These are phyloP conservation scores for Ophioninae sp. DNA, from an alignment of 2,888 invertebrate species.

Conservation along the genomic window DNA sequence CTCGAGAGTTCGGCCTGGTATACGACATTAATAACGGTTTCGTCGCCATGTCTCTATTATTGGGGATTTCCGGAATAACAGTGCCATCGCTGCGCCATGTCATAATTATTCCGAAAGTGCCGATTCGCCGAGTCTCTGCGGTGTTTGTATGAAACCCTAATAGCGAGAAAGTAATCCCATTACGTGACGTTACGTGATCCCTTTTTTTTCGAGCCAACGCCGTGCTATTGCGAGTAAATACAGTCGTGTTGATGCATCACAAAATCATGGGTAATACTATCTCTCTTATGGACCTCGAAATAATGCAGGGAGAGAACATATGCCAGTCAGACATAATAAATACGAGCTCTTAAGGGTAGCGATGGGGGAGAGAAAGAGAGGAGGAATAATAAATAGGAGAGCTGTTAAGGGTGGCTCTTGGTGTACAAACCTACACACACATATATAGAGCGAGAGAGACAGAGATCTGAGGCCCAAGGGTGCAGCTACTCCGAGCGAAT, in stretches of 20 bases:
- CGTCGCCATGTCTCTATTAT: not conserved
- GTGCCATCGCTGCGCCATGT: not conserved
- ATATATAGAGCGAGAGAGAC: not conserved
- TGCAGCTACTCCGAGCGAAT: conserved; percentile 22
- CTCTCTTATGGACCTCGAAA: conserved; percentile 67
- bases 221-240: conserved; percentile 14
- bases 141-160: not conserved
- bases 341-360: conserved; percentile 52
- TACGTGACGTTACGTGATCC: conserved; percentile 45
- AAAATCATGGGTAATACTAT: conserved; percentile 78
- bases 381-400: conserved; percentile 59
- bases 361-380: conserved; percentile 1
- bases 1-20: not conserved
- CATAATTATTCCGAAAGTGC: conserved; percentile 31
- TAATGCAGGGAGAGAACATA: conserved; percentile 64
- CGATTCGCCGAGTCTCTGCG: not conserved
- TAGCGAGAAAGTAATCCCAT: conserved; percentile 60
- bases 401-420: conserved; percentile 15
- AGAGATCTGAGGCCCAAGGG: conserved; percentile 23
- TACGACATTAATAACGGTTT: not conserved
- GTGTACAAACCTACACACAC: not conserved
- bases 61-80: not conserved
- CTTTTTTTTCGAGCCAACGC: conserved; percentile 28
- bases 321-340: conserved; percentile 67
- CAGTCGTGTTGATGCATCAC: conserved; percentile 68